phyloP scores from a whole-genome alignment of 2,797 vertebrate genomes.

The Halcyon leucocephala region DNA sequence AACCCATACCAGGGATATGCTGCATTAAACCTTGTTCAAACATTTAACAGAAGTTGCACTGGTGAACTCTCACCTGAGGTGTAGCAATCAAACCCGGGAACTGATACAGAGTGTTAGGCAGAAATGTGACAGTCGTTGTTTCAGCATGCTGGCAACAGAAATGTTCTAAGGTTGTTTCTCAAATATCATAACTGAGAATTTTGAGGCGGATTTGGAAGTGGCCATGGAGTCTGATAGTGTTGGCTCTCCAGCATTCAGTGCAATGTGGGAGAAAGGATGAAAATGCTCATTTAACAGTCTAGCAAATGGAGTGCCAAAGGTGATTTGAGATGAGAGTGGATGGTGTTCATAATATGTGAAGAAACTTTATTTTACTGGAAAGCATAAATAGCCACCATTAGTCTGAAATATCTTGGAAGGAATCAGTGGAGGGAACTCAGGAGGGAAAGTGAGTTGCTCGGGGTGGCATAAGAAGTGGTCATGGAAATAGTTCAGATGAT shows the following conservation, averaged over 20 bases:
- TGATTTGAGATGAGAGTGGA: background rate
- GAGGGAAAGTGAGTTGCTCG: background rate
- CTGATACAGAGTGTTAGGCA: rapidly evolving
- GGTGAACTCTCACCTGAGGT: background rate
- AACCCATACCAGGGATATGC: background rate
- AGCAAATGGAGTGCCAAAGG: background rate
- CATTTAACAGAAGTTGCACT: background rate
- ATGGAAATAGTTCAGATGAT: background rate
- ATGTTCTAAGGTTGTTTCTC: background rate
- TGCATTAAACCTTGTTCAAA: background rate
- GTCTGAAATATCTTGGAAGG: background rate
- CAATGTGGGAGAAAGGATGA: background rate
- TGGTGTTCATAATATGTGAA: background rate
- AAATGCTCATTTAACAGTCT: background rate
- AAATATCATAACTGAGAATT: background rate
- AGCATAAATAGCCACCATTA: background rate
- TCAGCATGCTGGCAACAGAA: background rate
- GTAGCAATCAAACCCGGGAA: background rate
- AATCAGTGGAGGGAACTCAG: background rate
- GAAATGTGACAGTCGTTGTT: background rate
- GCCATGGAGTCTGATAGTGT: background rate
- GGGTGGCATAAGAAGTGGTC: background rate
- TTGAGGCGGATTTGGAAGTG: background rate
- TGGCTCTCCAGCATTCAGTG: background rate
- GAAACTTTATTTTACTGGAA: background rate